Evolutionary conservation across 1,140 invertebrate genomes (phyloP), one percentile per base, ranked within the genome.

Genomic region (Cryptotermes secundus): DNA sequence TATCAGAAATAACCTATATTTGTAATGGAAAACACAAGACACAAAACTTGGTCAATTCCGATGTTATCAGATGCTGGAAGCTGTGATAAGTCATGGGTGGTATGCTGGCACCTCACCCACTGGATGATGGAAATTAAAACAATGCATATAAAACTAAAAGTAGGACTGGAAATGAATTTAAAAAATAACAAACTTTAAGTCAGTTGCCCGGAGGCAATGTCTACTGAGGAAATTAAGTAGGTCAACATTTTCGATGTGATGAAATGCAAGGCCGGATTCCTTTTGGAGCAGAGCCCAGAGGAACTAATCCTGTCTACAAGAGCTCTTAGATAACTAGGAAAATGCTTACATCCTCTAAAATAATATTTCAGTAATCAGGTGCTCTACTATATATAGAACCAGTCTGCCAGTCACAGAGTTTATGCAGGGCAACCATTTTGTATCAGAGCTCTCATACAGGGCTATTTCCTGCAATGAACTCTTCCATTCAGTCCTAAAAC

Each of bases 181-280:
- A 72, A 72, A n/a, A 72, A n/a, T 72, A 31, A 72, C 59, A 72
- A 31, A 72, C 26, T n/a, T 22, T 16, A 14, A 72, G 59, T 72
- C 26, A 49, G 26, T 72, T 72, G 59, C 59, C 59, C 31, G 26
- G 7, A 31, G 26, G n/a, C 59, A 72, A 4, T 12, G n/a, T 6
- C 38, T 38, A 72, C 26, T n/a, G n/a, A 26, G n/a, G 26, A 72
- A 1, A 72, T 26, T 72, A 72, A 72, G 59, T 72, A 72, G 59
- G 4, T 72, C 45, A 49, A 19, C 19, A 49, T 49, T 19, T 19
- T 19, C 26, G 59, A 72, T 72, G 59, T 72, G 4, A 72, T 31
- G 59, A 72, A 72, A n/a, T 31, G 14, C 59, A 72, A 72, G 59
- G 59, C 59, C 59, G 59, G 59, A 72, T 72, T 72, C 31, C 59